Percentiles rank a stretch among this genome's conserved stretches.
phyloP scores from a whole-genome alignment of 2,888 invertebrate species.

The Scrobipalpa atriplicella region DNA sequence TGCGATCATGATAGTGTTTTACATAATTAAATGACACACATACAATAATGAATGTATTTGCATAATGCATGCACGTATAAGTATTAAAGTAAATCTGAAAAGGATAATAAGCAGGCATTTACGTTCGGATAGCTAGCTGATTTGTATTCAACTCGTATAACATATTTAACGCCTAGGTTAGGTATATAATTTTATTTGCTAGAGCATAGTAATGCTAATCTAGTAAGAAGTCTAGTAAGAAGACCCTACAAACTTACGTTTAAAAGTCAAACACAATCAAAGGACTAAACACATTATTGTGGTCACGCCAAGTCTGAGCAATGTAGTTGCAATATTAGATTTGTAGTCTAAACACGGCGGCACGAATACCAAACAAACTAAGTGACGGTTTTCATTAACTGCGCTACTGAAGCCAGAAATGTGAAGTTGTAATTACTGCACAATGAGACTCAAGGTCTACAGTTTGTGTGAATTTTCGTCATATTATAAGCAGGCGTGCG shows the following conservation, averaged over 20 bases:
- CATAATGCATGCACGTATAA: background rate
- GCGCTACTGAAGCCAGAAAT: background rate
- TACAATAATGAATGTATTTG: background rate
- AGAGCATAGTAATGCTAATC: too few species aligned
- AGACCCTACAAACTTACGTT: too few species aligned
- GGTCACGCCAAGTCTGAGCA: background rate
- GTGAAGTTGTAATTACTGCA: slow-evolving; percentile 19
- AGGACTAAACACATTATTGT: background rate
- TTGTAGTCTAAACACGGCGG: slow-evolving; percentile 12
- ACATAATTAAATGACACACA: background rate
- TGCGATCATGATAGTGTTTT: background rate
- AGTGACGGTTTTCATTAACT: background rate
- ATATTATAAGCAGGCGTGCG: background rate
- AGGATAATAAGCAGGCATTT: background rate
- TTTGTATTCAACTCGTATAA: too few species aligned
- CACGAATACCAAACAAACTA: background rate
- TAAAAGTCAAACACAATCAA: background rate
- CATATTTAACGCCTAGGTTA: too few species aligned
- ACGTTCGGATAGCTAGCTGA: background rate
- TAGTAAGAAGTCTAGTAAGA: too few species aligned
- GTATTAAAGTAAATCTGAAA: background rate
- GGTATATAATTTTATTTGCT: too few species aligned
- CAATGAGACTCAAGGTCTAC: background rate
- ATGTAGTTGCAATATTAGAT: slow-evolving; percentile 10
- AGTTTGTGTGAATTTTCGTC: background rate